Conservation (phyloP, 1,140 invertebrate genomes). For the Hypothenemus hampei region DNA sequence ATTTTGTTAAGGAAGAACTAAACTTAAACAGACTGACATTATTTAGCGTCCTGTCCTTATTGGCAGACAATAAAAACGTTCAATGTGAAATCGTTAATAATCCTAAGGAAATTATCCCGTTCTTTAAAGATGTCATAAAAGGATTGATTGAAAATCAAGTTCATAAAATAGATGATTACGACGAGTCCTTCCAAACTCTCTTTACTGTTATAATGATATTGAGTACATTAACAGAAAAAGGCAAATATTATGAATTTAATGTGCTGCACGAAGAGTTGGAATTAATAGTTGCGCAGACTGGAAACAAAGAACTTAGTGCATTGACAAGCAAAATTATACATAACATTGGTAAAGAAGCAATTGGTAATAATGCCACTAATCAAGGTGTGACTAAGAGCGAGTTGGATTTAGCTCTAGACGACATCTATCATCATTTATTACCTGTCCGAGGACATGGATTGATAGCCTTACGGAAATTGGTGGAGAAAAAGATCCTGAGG, state of each 20-base stretch:
- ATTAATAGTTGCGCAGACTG: conserved; percentile 31
- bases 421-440: conserved; percentile 68
- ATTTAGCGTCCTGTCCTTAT: conserved; percentile 36
- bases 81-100: conserved; percentile 41
- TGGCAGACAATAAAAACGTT: conserved; percentile 44
- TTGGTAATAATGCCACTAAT: conserved; percentile 16
- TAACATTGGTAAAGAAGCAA: background rate
- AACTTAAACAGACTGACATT: conserved; percentile 28
- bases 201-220: conserved; percentile 50
- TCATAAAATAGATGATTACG: conserved; percentile 33
- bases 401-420: conserved; percentile 59
- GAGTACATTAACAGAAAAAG: conserved; percentile 43
- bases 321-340: conserved; percentile 19
- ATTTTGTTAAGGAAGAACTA: conserved; percentile 31
- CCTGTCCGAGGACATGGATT: conserved; percentile 76
- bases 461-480: conserved; percentile 64
- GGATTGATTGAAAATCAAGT: conserved; percentile 35
- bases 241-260: conserved; percentile 31
- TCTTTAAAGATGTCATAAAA: conserved; percentile 35
- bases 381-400: conserved; percentile 38
- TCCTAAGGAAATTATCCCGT: conserved; percentile 39
- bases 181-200: conserved; percentile 41
- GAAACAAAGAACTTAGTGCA: conserved; percentile 27
- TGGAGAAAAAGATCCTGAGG: conserved; percentile 60
- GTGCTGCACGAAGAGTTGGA: conserved; percentile 29